Evolutionary conservation across 2,888 invertebrate species (phyloP), one percentile per base, ranked within the genome.

Genomic region (Thumatha senex): DNA sequence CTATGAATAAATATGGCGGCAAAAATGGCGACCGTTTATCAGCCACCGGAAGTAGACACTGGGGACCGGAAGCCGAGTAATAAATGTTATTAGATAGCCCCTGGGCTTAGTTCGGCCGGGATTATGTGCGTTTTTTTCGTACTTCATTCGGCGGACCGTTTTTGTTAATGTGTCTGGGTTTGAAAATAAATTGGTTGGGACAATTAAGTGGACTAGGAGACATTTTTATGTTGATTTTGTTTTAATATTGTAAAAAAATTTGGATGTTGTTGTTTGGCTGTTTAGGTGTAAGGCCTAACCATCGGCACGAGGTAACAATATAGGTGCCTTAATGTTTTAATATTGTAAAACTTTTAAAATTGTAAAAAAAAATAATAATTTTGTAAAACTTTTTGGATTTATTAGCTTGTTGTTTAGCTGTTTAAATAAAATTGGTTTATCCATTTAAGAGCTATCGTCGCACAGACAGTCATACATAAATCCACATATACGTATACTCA

Each of bases 71-170:
- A 79, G 80, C 79, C 66, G 78, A 75, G 89, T 89, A 89, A 91
- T 91, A 92, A 92, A 92, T 90, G 91, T 90, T 91, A 91, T 91
- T 91, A 90, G 90, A 90, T 90, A 89, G 90, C 90, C 89, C 77
- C 79, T 72, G 89, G 91, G 90, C 88, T 90, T 90, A 91, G 89
- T 90, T 84, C 75, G 65, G 76, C 74, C 72, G 63, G 75, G 81
- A 80, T 83, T 85, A 76, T 78, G 69, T 67, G 61, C 48, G 55
- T 66, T 89, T 89, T 87, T 89, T 89, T 82, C 73, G 76, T 75
- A 78, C 78, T 86, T 81, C 84, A 84, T 82, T 82, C 79, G 73
- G 71, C 75, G 73, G 74, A 65, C 70, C 77, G 84, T 85, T 88
- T 88, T 90, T 87, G 90, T 90, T 89, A 91, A 90, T 90, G 90